phyloP scores from a whole-genome alignment of 2,113 vertebrate genomes.

The Hydrochoerus hydrochaeris region DNA sequence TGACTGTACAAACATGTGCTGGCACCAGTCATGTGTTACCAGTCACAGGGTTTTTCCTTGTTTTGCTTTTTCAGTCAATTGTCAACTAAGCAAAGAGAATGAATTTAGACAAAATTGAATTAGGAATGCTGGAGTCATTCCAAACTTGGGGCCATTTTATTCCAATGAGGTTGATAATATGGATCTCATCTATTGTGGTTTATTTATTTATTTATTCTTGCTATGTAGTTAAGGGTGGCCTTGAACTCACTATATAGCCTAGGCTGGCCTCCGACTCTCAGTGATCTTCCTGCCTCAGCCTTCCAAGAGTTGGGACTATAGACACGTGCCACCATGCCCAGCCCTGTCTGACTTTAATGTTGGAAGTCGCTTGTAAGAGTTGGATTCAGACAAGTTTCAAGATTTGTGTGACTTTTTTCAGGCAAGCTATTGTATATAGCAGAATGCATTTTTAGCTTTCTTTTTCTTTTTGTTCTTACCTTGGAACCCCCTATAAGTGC shows the following conservation, averaged over 20 bases:
- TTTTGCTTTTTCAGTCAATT: conserved; percentile 15
- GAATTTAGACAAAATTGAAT: neutral
- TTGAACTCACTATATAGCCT: neutral
- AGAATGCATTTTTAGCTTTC: neutral
- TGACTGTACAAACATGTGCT: conserved; percentile 55
- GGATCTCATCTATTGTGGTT: neutral
- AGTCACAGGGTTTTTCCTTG: neutral
- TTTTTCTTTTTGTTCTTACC: conserved; percentile 80
- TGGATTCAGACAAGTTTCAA: neutral
- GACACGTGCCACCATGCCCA: neutral
- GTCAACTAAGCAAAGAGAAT: neutral
- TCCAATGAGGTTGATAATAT: neutral
- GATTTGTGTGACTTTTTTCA: neutral
- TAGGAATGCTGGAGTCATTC: conserved; percentile 1
- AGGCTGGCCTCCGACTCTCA: neutral
- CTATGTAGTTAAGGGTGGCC: neutral
- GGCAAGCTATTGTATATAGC: neutral
- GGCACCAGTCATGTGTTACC: neutral
- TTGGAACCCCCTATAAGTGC: conserved; percentile 96
- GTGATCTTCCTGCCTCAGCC: neutral
- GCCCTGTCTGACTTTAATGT: neutral
- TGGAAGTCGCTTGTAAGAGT: neutral
- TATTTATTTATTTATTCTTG: neutral
- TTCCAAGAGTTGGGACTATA: neutral
- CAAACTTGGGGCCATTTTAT: neutral